These are phyloP conservation scores for Rutilus rutilus DNA, from an alignment of 2,113 vertebrate genomes.

Conservation along the genomic window DNA sequence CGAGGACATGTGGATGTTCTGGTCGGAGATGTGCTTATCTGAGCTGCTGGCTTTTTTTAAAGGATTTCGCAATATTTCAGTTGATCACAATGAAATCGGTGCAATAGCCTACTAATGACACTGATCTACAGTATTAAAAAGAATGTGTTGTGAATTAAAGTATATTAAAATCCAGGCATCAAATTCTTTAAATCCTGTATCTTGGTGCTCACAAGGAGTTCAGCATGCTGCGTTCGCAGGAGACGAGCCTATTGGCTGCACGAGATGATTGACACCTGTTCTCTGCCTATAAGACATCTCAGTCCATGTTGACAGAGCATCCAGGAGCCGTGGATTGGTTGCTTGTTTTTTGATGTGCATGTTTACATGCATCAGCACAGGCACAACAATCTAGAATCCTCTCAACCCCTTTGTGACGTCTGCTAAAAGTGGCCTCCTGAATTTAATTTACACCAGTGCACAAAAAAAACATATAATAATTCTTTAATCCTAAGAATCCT, in stretches of 20 bases:
- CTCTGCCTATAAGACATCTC: constrained; percentile 59
- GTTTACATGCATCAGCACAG: constrained; percentile 61
- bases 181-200: not conserved
- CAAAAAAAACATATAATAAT: too few relatives aligned
- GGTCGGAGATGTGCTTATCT: constrained; percentile 16
- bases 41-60: constrained; percentile 5
- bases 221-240: constrained; percentile 31
- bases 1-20: constrained; percentile 33
- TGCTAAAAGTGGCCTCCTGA: constrained; percentile 24
- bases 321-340: constrained; percentile 59
- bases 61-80: not conserved
- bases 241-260: constrained; percentile 55
- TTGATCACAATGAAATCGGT: not conserved
- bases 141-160: not conserved
- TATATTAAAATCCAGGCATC: not conserved
- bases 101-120: not conserved
- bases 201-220: constrained; percentile 15
- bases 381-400: constrained; percentile 50
- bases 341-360: constrained; percentile 52
- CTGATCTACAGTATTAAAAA: too few relatives aligned
- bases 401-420: constrained; percentile 14
- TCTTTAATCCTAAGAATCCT: constrained; percentile 5
- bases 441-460: constrained; percentile 15
- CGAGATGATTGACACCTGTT: constrained; percentile 60
- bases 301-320: constrained; percentile 51